Evolutionary conservation across 2,888 invertebrate species (phyloP), one percentile per base, ranked within the genome.

Genomic region (Eustalomyia histrio): DNA sequence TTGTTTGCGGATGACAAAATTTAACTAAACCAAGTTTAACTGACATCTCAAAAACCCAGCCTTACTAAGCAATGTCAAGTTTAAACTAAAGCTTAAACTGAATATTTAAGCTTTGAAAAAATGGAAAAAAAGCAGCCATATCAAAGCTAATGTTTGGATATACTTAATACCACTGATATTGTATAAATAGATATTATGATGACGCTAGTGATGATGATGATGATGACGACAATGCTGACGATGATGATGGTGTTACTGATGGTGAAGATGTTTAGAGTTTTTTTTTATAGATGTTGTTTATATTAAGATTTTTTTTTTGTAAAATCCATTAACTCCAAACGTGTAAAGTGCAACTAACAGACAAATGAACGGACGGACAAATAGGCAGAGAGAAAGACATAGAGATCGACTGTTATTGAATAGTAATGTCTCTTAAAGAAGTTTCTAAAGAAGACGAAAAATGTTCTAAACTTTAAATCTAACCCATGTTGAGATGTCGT

Each of bases 151-250:
- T 81, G 78, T 75, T 81, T 71, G 74, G 74, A 71, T 74, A 78
- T 74, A 78, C 71, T 81, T 78, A 78, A 78, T 81, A 71, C 78
- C 61, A 57, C 10, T 72, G 57, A 76, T 75, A 76, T 61, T 68
- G 29, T 47, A 35, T 47, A 29, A 29, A 29, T 7, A 21, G 60
- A 72, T 64, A 63, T 47, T 24, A 72, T 50, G 52, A 57, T 67
- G 24, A 65, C 81, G 73, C 80, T 83, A 76, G 52, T 83, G 85
- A 85, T 84, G 86, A 83, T 83, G 84, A 86, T 85, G 86, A 85
- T 86, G 86, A 83, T 83, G 12, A 21, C 17, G 63, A 39, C 29
- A 29, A 29, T 29, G 3, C 29, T 29, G 29, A 7, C 29, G 55
- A 55, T 61, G 61, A 17, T 50, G 43, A 64, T 55, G 74, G 50